Evolutionary conservation across 2,888 invertebrate genomes (phyloP).

Genomic region (Spodoptera exigua): DNA sequence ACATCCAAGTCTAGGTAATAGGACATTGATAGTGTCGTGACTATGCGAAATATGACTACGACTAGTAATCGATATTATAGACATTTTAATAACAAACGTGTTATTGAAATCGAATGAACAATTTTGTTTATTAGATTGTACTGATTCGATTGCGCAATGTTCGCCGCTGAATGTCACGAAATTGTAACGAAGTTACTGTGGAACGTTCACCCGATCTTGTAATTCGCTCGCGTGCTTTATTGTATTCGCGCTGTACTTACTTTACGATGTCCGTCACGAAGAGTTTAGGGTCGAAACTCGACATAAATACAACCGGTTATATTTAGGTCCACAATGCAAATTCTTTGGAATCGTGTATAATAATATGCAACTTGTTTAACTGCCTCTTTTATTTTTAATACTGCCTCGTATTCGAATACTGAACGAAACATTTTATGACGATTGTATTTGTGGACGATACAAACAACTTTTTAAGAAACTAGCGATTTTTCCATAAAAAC

Average conservation of each 20-base stretch:
- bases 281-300: constrained; percentile 76
- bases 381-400: constrained; percentile 1
- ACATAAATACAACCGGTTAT: constrained; percentile 73
- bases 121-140: constrained; percentile 66
- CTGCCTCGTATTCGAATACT: constrained; percentile 8
- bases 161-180: constrained; percentile 72
- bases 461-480: too few species aligned
- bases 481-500: too few species aligned
- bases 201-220: constrained; percentile 77
- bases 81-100: constrained; percentile 63
- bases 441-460: too few species aligned
- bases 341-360: constrained; percentile 20
- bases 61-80: constrained; percentile 63
- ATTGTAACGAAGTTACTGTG: constrained; percentile 70
- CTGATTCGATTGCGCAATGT: constrained; percentile 72
- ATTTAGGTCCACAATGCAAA: constrained; percentile 57
- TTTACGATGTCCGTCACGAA: constrained; percentile 76
- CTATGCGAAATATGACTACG: constrained; percentile 72
- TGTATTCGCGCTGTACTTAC: constrained; percentile 61
- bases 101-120: constrained; percentile 69
- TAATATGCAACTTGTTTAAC: constrained; percentile 10
- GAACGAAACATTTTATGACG: background rate
- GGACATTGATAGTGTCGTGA: constrained; percentile 74
- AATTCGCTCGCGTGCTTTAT: constrained; percentile 75
- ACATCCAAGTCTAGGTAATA: constrained; percentile 72